These are phyloP conservation scores for Bombyx mandarina DNA, from an alignment of 1,140 invertebrate species.

Conservation along the genomic window DNA sequence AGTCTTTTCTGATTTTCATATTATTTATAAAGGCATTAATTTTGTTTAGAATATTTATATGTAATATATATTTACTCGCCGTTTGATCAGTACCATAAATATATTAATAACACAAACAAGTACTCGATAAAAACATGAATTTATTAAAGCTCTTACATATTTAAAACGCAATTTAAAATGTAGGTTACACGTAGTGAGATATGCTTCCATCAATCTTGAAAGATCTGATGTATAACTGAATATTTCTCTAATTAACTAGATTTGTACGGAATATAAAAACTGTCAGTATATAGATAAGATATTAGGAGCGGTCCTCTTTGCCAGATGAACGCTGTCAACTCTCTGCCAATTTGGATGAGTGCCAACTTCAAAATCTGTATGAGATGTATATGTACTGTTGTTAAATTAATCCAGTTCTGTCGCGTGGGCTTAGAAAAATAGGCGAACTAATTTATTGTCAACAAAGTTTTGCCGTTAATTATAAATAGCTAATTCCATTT, in stretches of 20 bases:
- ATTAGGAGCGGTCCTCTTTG: not conserved
- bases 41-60: too few relatives aligned
- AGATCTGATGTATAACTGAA: not conserved
- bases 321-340: not conserved
- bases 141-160: constrained; percentile 6
- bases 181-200: constrained; percentile 8
- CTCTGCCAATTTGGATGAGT: constrained; percentile 20
- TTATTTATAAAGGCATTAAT: too few relatives aligned
- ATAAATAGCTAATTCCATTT: not conserved
- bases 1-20: too few relatives aligned
- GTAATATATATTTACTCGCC: too few relatives aligned
- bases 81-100: too few relatives aligned
- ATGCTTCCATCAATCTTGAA: constrained; percentile 5
- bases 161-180: constrained; percentile 9
- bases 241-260: constrained; percentile 10
- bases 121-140: constrained; percentile 6
- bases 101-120: not conserved
- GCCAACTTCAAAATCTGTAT: constrained; percentile 11
- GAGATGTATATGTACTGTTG: constrained; percentile 5
- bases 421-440: not conserved
- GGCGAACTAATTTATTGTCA: not conserved
- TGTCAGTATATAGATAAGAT: constrained; percentile 1
- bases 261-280: constrained; percentile 4
- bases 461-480: not conserved
- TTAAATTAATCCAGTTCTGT: constrained; percentile 11